A percentile compares a stretch with the other conserved stretches of the same genome.
Evolutionary conservation across 2,797 vertebrate species (phyloP).

Genomic region (Valencia hispanica): DNA sequence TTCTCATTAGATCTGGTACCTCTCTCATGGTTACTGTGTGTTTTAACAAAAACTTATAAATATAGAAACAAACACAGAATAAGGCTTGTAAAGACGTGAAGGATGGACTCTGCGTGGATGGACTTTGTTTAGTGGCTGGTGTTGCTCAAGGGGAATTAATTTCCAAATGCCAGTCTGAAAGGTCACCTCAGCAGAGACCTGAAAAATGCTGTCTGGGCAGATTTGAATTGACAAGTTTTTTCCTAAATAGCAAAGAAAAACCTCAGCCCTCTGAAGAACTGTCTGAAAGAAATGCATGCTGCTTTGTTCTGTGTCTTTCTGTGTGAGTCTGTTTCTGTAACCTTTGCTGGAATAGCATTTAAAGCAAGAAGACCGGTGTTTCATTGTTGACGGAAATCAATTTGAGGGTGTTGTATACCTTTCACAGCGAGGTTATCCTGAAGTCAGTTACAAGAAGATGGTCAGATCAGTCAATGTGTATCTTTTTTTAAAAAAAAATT

Average conservation of each 20-base stretch:
- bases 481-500: too few relatives aligned
- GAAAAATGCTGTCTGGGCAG: slow-evolving; percentile 23
- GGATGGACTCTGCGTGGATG: background rate
- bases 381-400: background rate
- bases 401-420: slow-evolving; percentile 4
- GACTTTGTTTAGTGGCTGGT: slow-evolving; percentile 4
- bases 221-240: slow-evolving; percentile 40
- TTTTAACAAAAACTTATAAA: background rate
- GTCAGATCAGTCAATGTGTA: background rate
- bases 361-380: background rate
- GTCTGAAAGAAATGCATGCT: background rate
- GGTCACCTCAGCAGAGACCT: slow-evolving; percentile 49
- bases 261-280: background rate
- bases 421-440: background rate
- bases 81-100: slow-evolving; percentile 14
- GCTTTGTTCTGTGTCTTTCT: background rate
- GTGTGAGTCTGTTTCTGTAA: background rate
- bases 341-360: background rate
- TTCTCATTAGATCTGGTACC: background rate
- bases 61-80: background rate
- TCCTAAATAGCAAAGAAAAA: slow-evolving; percentile 3
- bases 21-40: background rate
- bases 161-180: slow-evolving; percentile 63
- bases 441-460: slow-evolving; percentile 3
- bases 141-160: slow-evolving; percentile 43